Base-by-base conservation (phyloP, 1,140 invertebrate genomes). In the Stenopsyche tienmushanensis region DNA sequence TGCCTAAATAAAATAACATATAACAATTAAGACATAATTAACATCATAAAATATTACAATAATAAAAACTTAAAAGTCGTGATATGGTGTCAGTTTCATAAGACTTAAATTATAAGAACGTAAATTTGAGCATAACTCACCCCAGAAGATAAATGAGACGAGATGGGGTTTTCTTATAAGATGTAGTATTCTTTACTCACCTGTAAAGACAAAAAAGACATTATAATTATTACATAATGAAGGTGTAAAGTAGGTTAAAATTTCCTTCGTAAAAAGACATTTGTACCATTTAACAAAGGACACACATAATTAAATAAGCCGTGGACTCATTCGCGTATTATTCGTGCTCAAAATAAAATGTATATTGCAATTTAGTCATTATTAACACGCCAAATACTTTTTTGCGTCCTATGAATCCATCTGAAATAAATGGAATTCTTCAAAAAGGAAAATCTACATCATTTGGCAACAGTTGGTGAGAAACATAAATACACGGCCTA, bases 201-300 rank as follows among this genome's bases (percentile, higher is more conserved):
- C 62, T 64, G 62, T 8, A 64, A 55, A 62, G 45, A 26, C 15
- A 21, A 62, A 62, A 15, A 62, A 62, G 1, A 60, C 20, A 60
- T 45, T 60, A 54, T n/a, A n/a, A n/a, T 26, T 25, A 60, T 60
- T 45, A 54, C 15, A 54, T 3, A 54, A 54, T 25, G 47, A 18
- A 49, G 9, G 17, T 18, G 3, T 15, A 23, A 18, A 49, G 10
- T 49, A 15, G 47, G 47, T 21, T 9, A 42, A 21, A 20, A n/a
- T n/a, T n/a, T n/a, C n/a, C n/a, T n/a, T n/a, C n/a, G 45, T 10
- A 49, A 45, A 49, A 49, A 49, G 18, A 49, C 45, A 49, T 8
- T 10, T 49, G 45, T 49, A 49, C 24, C 15, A 49, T 20, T 49
- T 21, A 3, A 49, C 20, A 21, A 21, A 10, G 2, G 3, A 20